A percentile compares a stretch with the other conserved stretches of the same genome.
These are phyloP conservation scores for Drosophila arizonae DNA, from an alignment of 1,140 invertebrate genomes.

Conservation along the genomic window DNA sequence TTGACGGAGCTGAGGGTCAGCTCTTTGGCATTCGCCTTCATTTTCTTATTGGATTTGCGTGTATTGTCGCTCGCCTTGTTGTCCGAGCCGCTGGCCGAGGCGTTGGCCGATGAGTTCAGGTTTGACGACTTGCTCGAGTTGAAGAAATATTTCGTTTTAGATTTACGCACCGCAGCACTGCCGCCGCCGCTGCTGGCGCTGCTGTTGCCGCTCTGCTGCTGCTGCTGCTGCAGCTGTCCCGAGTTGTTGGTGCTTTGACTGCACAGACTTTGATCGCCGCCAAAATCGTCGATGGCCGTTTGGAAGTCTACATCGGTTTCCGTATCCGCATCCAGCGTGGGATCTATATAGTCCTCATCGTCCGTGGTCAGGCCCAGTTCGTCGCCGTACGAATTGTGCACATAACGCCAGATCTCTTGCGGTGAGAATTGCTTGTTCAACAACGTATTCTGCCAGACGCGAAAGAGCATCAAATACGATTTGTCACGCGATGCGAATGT, in stretches of 20 bases:
- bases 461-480: slow-evolving; percentile 96
- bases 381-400: slow-evolving; percentile 94
- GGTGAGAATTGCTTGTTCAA: slow-evolving; percentile 93
- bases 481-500: slow-evolving; percentile 96
- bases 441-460: slow-evolving; percentile 97
- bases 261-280: slow-evolving; percentile 44
- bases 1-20: slow-evolving; percentile 74
- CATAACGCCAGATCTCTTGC: slow-evolving; percentile 95
- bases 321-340: slow-evolving; percentile 58
- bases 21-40: slow-evolving; percentile 79
- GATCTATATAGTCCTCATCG: slow-evolving; percentile 92
- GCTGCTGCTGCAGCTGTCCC: slow-evolving; percentile 38
- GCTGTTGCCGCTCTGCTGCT: slow-evolving; percentile 67
- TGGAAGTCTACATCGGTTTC: slow-evolving; percentile 70
- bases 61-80: slow-evolving; percentile 65
- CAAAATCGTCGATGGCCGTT: slow-evolving; percentile 65
- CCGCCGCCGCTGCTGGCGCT: slow-evolving; percentile 72
- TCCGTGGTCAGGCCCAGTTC: slow-evolving; percentile 96
- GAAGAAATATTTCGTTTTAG: slow-evolving; percentile 76
- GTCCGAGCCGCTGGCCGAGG: slow-evolving; percentile 73
- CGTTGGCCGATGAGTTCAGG: slow-evolving; percentile 66
- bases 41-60: slow-evolving; percentile 72
- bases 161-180: slow-evolving; percentile 59
- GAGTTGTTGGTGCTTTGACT: slow-evolving; percentile 44
- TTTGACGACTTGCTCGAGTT: slow-evolving; percentile 71